Evolutionary conservation across 2,113 vertebrate genomes (phyloP), one percentile per base, ranked within the genome.

Genomic region (Hystrix brachyura): DNA sequence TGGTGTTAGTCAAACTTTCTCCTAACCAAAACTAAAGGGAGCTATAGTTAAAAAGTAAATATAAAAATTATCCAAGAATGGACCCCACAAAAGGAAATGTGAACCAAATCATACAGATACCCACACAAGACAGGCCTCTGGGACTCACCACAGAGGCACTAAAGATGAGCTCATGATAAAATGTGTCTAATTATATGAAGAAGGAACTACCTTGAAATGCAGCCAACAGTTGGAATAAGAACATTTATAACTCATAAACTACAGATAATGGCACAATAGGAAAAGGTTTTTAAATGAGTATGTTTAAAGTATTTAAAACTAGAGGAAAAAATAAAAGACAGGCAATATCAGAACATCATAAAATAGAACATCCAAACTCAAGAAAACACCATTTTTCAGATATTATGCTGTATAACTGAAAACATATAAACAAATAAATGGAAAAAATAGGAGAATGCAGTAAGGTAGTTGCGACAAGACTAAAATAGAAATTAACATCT

Each of bases 1-100:
- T 93, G 94, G 96, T 92, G 97, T 94, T 85, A 79, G 92, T 65
- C 90, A 89, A 82, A 95, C 91, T 82, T 93, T 85, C 91, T 94
- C 92, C 87, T 94, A 95, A 94, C 80, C 90, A 78, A 90, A 97
- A 95, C 65, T 64, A 38, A 89, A 95, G 43, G 32, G 95, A 96
- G 92, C 79, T 94, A 94, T 23, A 95, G 62, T 93, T 19, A 96
- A 97, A 95, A 96, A 94, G 87, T 80, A 94, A 96, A 89, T 88
- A 96, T 74, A 80, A 74, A 93, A 97, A 93, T 80, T 93, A 83
- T 81, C 92, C 79, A 91, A 93, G 76, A 92, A 67, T 90, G 92
- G 76, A 92, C 64, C 32, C 74, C 87, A 78, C 67, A 81, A 87
- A 91, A 65, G 80, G 64, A 95, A 93, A 97, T 79, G 48, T 51